Base-by-base conservation (phyloP, 2,113 vertebrate species). In the Tiliqua scincoides region DNA sequence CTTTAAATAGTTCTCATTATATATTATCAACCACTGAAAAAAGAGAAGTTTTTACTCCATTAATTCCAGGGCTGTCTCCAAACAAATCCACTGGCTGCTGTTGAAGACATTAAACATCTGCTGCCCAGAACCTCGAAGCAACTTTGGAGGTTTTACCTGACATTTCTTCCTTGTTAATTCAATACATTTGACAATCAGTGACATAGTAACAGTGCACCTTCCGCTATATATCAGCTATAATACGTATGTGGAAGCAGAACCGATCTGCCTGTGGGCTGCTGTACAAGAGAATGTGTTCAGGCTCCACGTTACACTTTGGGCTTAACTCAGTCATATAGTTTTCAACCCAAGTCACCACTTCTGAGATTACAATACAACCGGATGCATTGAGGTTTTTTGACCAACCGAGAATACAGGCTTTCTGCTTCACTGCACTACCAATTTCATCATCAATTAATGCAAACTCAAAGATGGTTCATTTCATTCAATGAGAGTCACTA, bases 281-380 rank as follows among this genome's bases (percentile, higher is more conserved):
- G 89, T 54, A 37, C 3, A 57, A 87, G 17, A 72, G 84, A 84
- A 85, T 43, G 11, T 27, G 2, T 40, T 75, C 18, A 40, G n/a
- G 10, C 17, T 83, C n/a, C 48, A 68, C 67, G 61, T 35, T 76
- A 72, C 61, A 3, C 21, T 63, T 79, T 63, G 30, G 3, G 17
- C 40, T 0, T 40, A n/a, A 37, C 5, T 79, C 17, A 35, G 84
- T 59, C 1, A 76, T 67, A 61, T 67, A 76, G 20, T 35, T 87
- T 84, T 90, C 6, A 89, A 76, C 32, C 15, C 71, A 3, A 32
- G 14, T 74, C 75, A 14, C 6, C 2, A 30, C 37, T 8, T 1
- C 32, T 65, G 35, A 84, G 80, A 83, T 70, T 86, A 84, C 21
- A 78, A 91, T 87, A 57, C 32, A 85, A n/a, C 3, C 70, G 48